Percentiles rank a stretch among this genome's conserved stretches.
Conservation (phyloP, 2,797 vertebrate genomes). For the Chrysolophus pictus region DNA sequence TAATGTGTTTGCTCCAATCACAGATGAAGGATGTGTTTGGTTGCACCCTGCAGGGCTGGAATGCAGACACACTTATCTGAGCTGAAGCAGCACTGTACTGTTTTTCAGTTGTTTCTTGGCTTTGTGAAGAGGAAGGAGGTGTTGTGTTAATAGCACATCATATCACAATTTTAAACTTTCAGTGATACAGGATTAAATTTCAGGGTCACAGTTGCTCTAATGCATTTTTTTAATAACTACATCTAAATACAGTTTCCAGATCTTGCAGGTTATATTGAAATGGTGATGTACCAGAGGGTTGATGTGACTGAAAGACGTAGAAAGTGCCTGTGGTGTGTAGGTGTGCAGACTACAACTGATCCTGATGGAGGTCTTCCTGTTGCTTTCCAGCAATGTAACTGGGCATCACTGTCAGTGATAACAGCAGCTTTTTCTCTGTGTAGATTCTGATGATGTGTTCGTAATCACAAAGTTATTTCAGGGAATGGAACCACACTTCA, state of each 20-base stretch:
- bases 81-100: not conserved
- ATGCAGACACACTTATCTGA: not conserved
- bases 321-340: not conserved
- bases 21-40: not conserved
- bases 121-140: not conserved
- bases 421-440: not conserved
- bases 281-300: not conserved
- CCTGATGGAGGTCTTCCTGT: not conserved
- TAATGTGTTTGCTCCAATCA: not conserved
- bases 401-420: fast-evolving
- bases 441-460: not conserved
- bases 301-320: not conserved
- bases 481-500: not conserved
- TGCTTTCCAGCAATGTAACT: not conserved
- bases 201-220: not conserved
- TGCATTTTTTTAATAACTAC: not conserved
- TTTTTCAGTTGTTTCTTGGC: not conserved
- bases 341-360: not conserved
- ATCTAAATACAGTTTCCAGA: not conserved
- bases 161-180: not conserved
- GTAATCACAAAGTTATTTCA: not conserved
- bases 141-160: not conserved
- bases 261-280: not conserved
- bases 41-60: not conserved
- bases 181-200: not conserved